These are phyloP conservation scores for Epinephelus coioides DNA, from an alignment of 2,797 vertebrate genomes.

Conservation along the genomic window DNA sequence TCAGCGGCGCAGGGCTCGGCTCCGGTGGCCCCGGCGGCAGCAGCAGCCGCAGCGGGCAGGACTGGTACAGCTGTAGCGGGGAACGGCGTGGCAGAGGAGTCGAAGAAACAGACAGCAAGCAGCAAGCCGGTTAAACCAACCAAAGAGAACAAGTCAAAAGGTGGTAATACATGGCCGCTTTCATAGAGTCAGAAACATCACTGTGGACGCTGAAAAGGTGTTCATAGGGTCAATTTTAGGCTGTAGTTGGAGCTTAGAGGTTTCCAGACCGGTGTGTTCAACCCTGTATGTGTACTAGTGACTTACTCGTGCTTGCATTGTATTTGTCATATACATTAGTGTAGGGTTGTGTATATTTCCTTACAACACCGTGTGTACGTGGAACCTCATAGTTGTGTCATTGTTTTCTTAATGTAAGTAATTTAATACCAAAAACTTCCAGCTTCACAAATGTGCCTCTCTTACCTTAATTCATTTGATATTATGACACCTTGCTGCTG, in stretches of 20 bases:
- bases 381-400: neutral
- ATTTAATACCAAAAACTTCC: too few relatives aligned
- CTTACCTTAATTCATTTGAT: neutral
- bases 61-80: constrained; percentile 49
- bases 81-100: constrained; percentile 70
- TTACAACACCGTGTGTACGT: neutral
- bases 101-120: constrained; percentile 69
- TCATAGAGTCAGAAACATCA: neutral
- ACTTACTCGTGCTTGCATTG: neutral
- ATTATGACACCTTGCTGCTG: neutral
- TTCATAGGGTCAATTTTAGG: neutral
- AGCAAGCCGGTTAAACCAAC: constrained; percentile 71
- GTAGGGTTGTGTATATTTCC: neutral
- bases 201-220: neutral
- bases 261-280: neutral
- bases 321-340: neutral
- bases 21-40: constrained; percentile 33
- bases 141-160: constrained; percentile 86
- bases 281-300: neutral
- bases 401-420: neutral
- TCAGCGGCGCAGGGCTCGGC: constrained; percentile 46
- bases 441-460: neutral
- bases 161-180: constrained; percentile 41
- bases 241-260: neutral
- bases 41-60: constrained; percentile 39